Base-by-base conservation (phyloP, 2,113 vertebrate species). In the Corydoras sp. region DNA sequence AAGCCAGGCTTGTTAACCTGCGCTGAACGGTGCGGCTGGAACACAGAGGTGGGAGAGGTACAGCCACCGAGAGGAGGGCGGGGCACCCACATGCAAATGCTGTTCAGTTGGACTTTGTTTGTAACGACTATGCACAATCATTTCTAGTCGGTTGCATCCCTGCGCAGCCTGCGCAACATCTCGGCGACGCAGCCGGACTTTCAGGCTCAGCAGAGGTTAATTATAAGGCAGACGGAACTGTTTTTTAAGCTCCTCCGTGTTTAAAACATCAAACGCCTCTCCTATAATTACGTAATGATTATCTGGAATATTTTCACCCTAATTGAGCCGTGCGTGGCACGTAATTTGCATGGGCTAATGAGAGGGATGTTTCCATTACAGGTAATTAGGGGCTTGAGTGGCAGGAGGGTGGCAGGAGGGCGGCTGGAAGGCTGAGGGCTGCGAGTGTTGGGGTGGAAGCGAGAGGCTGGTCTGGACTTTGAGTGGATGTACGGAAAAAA, bases 291-390 rank as follows among this genome's bases (percentile, higher is more conserved):
- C 85, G 83, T 85, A 88, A 90, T 87, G 75, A 79, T 77, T 83
- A 74, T 80, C 71, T 88, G 81, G 82, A 86, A 86, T 24, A 8
- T 88, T 87, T 88, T 86, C 82, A 82, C 85, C 81, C 85, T 88
- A 89, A 89, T 88, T 89, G 87, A 88, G 85, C 81, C 86, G 87
- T 86, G 85, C 85, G 85, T 80, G 83, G 80, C 77, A 80, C 79
- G 74, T 88, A 83, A 90, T 91, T 89, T 90, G 87, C 88, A 90
- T 89, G 84, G 81, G 84, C 77, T 89, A 89, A 90, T 89, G 88
- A 90, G 88, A 84, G 86, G 86, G 86, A 89, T 87, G 90, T 89
- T 90, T 88, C 87, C 81, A 90, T 89, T 89, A 89, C 86, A 89
- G 87, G 88, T 90, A 90, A 90, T 89, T 89, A 75, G 81, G 85